Evolutionary conservation across 2,113 vertebrate genomes (phyloP).

Genomic region (Rattus rattus): DNA sequence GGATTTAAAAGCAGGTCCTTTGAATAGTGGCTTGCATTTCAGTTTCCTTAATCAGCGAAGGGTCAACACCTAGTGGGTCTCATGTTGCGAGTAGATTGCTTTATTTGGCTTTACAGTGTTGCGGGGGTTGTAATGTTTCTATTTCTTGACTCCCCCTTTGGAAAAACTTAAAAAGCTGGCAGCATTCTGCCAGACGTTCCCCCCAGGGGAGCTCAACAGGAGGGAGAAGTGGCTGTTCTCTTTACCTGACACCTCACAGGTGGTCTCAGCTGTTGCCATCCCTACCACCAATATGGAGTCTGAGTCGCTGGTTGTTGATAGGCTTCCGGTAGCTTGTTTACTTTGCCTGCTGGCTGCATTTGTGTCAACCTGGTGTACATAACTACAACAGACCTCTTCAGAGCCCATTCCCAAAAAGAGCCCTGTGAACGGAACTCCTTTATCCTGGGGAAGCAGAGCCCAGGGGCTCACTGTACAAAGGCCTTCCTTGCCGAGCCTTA

Average conservation of each 20-base stretch:
- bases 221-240: rapidly evolving
- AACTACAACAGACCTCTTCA: background rate
- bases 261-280: background rate
- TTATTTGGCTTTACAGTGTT: background rate
- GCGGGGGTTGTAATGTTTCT: background rate
- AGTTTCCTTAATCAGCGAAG: background rate
- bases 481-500: background rate
- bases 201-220: rapidly evolving
- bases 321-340: background rate
- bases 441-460: background rate
- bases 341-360: background rate
- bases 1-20: background rate
- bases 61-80: background rate
- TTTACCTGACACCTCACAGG: rapidly evolving
- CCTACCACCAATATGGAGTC: rapidly evolving
- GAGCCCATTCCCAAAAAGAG: background rate
- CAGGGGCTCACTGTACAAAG: background rate
- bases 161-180: background rate
- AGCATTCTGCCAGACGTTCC: no score
- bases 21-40: background rate
- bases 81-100: background rate
- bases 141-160: background rate
- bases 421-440: background rate
- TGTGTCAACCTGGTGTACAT: background rate
- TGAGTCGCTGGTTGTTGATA: background rate